Percentiles rank a stretch among this genome's conserved stretches.
Conservation (phyloP, 2,797 vertebrate genomes). For the Eulemur albifrons region DNA sequence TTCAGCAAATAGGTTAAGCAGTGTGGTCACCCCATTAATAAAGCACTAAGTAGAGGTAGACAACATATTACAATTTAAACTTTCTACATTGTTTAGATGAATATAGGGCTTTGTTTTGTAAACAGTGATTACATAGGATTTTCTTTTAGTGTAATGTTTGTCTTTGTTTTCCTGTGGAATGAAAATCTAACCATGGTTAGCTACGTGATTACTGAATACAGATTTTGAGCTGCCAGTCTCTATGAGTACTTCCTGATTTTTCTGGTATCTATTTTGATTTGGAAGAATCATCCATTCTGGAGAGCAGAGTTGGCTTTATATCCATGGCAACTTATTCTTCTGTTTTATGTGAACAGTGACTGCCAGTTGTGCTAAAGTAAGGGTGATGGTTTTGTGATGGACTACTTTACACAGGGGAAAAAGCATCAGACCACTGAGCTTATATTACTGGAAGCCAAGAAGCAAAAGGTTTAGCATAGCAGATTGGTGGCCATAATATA, state of each 20-base stretch:
- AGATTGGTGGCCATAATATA: background rate
- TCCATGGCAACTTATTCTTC: constrained; percentile 75
- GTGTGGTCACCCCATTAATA: constrained; percentile 79
- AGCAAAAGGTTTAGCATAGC: constrained; percentile 2
- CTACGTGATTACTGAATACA: constrained; percentile 38
- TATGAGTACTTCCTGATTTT: constrained; percentile 17
- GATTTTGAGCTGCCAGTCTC: constrained; percentile 38
- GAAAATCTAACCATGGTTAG: constrained; percentile 37
- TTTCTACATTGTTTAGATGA: constrained; percentile 6
- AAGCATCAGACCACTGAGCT: constrained; percentile 40
- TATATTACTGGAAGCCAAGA: constrained; percentile 51
- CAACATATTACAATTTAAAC: constrained; percentile 72
- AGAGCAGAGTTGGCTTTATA: constrained; percentile 64
- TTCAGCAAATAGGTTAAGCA: constrained; percentile 84
- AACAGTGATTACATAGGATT: background rate
- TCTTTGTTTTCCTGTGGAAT: constrained; percentile 41
- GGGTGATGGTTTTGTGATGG: constrained; percentile 62
- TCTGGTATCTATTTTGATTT: background rate
- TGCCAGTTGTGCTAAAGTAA: constrained; percentile 67
- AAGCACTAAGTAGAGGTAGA: constrained; percentile 77
- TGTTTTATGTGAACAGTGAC: constrained; percentile 49
- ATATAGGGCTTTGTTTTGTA: background rate
- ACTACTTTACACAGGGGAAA: constrained; percentile 8
- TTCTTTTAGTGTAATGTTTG: background rate
- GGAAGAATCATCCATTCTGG: constrained; percentile 65